These are phyloP conservation scores for Lasioglossum villosulum DNA, from an alignment of 2,888 invertebrate species.

Conservation along the genomic window DNA sequence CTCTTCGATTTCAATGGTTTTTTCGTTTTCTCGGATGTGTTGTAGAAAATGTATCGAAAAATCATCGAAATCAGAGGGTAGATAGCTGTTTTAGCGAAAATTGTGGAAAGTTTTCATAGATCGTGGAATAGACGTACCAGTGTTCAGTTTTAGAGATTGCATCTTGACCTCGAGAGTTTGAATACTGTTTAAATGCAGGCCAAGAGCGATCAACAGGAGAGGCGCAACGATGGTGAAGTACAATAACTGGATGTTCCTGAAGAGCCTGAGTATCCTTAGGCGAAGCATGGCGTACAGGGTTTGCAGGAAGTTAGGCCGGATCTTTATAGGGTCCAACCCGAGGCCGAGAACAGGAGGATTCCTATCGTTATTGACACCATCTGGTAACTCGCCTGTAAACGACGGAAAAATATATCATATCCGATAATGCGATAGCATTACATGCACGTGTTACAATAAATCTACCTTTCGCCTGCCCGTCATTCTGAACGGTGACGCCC, in stretches of 20 bases:
- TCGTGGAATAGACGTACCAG: constrained; percentile 77
- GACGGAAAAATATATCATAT: background rate
- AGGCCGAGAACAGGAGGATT: constrained; percentile 86
- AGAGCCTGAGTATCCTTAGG: constrained; percentile 88
- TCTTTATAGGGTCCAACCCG: constrained; percentile 88
- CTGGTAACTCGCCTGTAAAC: constrained; percentile 85
- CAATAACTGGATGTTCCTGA: constrained; percentile 89
- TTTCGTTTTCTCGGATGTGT: background rate
- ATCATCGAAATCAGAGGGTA: background rate
- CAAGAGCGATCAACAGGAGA: constrained; percentile 88
- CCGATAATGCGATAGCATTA: background rate
- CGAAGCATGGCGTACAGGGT: constrained; percentile 89
- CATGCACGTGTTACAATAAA: background rate
- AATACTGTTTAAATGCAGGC: constrained; percentile 88
- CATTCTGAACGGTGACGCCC: constrained; percentile 80
- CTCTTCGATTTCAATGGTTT: background rate
- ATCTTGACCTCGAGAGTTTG: constrained; percentile 88
- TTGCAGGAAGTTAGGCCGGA: constrained; percentile 87
- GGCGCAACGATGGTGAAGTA: constrained; percentile 91
- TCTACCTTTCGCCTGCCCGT: constrained; percentile 81
- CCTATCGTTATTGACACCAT: constrained; percentile 85
- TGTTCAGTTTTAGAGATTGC: constrained; percentile 88
- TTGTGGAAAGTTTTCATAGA: background rate
- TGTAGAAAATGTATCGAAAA: background rate
- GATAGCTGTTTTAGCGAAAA: background rate